Conservation (phyloP, 2,113 vertebrate species). For the Lamprotornis superbus region DNA sequence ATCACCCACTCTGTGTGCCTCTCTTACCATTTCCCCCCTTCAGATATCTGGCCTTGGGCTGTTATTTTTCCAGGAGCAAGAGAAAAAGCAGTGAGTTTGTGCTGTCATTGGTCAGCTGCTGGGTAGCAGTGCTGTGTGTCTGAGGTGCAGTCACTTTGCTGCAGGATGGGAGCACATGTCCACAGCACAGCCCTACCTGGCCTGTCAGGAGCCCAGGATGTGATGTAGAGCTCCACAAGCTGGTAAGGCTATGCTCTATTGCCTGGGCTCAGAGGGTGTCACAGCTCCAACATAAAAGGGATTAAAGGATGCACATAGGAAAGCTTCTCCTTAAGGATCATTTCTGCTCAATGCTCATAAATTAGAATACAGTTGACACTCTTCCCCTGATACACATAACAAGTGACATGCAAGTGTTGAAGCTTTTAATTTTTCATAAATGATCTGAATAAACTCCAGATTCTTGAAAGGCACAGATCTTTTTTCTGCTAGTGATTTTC, state of each 20-base stretch:
- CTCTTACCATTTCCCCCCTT: not conserved
- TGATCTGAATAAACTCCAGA: not conserved
- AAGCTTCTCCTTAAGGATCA: not conserved
- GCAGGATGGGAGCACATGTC: fast-evolving
- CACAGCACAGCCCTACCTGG: fast-evolving
- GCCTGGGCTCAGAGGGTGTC: not conserved
- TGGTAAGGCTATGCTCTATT: not conserved
- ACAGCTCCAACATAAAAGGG: not conserved
- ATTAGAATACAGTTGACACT: not conserved
- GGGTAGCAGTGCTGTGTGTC: not conserved
- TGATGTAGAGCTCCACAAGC: not conserved
- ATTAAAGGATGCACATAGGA: not conserved
- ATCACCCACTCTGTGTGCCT: too few relatives aligned
- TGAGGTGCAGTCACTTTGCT: not conserved
- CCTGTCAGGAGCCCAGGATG: not conserved
- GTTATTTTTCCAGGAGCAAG: not conserved
- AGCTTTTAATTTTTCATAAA: not conserved
- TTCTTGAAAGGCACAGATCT: not conserved
- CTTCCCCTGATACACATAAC: not conserved
- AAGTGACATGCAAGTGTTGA: not conserved
- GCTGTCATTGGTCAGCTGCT: not conserved
- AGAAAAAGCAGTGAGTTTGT: not conserved
- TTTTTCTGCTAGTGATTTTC: not conserved
- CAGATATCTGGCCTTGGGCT: not conserved
- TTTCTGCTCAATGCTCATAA: not conserved